Evolutionary conservation across 1,140 invertebrate genomes (phyloP).

Genomic region (Papilio xuthus): DNA sequence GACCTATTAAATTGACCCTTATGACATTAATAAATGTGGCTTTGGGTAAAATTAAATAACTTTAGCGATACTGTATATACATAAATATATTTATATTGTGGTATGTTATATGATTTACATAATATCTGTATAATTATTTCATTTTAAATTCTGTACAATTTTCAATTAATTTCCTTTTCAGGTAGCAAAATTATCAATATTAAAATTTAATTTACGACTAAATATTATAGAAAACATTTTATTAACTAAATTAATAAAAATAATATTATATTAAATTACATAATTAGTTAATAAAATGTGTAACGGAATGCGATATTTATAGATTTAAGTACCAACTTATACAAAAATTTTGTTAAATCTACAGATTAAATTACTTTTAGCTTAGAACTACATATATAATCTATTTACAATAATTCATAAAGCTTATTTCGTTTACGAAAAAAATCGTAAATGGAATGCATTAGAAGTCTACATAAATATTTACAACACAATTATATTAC

Average conservation of each 20-base stretch:
- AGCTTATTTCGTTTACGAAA: neutral
- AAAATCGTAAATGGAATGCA: conserved; percentile 31
- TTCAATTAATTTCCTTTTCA: neutral
- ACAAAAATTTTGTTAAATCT: neutral
- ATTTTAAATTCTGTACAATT: neutral
- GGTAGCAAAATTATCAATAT: neutral
- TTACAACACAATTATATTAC: conserved; percentile 11
- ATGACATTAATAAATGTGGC: neutral
- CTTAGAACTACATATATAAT: neutral
- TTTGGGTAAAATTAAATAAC: neutral
- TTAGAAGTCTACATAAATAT: neutral
- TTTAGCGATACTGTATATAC: neutral
- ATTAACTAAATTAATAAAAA: neutral
- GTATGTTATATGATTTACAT: neutral
- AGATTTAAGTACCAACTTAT: neutral
- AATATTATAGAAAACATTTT: neutral
- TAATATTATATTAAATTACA: neutral
- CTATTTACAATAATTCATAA: conserved; percentile 39
- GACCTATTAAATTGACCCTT: too few species aligned
- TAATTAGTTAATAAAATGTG: neutral
- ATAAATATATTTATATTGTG: neutral
- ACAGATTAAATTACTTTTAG: neutral
- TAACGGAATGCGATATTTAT: neutral
- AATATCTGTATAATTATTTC: neutral
- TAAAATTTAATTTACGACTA: neutral